Evolutionary conservation across 2,113 vertebrate species (phyloP).

Genomic region (Ctenodactylus gundi): DNA sequence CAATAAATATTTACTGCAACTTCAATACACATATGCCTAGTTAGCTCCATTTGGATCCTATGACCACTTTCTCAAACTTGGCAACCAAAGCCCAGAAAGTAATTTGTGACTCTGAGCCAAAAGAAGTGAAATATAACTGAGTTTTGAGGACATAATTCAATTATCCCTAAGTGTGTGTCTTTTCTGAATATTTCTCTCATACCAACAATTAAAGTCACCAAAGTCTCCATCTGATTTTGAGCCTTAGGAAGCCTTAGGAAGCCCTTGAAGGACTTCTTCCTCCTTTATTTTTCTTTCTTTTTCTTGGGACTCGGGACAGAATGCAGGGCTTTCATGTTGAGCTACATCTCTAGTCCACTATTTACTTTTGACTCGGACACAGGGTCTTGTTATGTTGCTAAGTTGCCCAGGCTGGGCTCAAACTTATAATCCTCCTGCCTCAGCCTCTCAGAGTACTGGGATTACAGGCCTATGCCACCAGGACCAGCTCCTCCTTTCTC

Average conservation of each 20-base stretch:
- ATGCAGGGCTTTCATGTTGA: no score
- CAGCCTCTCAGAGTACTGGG: no score
- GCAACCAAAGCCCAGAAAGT: not conserved
- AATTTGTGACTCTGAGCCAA: not conserved
- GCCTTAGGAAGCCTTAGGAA: no score
- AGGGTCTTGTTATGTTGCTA: no score
- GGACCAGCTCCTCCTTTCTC: no score
- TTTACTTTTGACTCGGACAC: no score
- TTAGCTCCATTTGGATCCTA: not conserved
- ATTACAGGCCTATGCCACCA: not conserved
- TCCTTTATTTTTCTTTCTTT: not conserved
- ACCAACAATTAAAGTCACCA: not conserved
- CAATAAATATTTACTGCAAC: not conserved
- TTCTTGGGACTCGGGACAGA: no score
- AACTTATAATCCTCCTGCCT: no score
- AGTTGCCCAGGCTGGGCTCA: no score
- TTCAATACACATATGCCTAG: not conserved
- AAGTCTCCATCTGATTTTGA: not conserved
- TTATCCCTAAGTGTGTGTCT: not conserved
- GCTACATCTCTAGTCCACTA: no score
- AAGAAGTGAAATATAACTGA: slow-evolving; percentile 18
- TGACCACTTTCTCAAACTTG: not conserved
- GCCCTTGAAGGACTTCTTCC: not conserved
- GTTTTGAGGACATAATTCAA: not conserved
- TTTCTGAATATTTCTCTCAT: not conserved